Evolutionary conservation across 2,888 invertebrate species (phyloP), one percentile per base, ranked within the genome.

Genomic region (Bellardia bayeri): DNA sequence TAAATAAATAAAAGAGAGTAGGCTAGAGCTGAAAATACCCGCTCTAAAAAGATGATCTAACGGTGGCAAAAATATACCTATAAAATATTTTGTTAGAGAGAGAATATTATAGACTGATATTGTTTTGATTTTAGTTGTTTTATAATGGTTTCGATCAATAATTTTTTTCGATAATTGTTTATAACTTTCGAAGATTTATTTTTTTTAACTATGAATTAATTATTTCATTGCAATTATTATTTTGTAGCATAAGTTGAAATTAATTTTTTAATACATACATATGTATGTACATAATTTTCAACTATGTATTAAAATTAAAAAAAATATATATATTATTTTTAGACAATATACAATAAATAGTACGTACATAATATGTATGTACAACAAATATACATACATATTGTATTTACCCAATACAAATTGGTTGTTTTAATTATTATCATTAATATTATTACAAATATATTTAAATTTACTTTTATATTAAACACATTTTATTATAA

Each of bases 101-200:
- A 87, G 87, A 87, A 49, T 82, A 66, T 66, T 54, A 79, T 69
- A 87, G 87, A 87, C 87, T 87, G 87, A 87, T 85, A 69, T 69
- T 80, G 69, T 63, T 76, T 71, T 68, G 58, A 80, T 75, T 69
- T 61, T 68, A 84, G 71, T 66, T 76, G 11, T 79, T 49, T 42
- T 33, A 58, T 69, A 68, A 54, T 66, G 74, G 16, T 54, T 64
- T 58, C 11, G 33, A 58, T 11, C 37, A 71, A 69, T 30, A 66
- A 69, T 42, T 49, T 42, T 49, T 33, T 69, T 54, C n/a, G 8
- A 37, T 33, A 16, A 54, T 61, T 40, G 56, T 80, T 74, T 54
- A 14, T 16, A 7, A 69, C 30, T 58, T 69, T 54, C n/a, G n/a
- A 72, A 64, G 37, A 40, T 80, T 49, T 61, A 51, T 71, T 71